These are phyloP conservation scores for Catocala fraxini DNA, from an alignment of 2,888 invertebrate genomes.

Conservation along the genomic window DNA sequence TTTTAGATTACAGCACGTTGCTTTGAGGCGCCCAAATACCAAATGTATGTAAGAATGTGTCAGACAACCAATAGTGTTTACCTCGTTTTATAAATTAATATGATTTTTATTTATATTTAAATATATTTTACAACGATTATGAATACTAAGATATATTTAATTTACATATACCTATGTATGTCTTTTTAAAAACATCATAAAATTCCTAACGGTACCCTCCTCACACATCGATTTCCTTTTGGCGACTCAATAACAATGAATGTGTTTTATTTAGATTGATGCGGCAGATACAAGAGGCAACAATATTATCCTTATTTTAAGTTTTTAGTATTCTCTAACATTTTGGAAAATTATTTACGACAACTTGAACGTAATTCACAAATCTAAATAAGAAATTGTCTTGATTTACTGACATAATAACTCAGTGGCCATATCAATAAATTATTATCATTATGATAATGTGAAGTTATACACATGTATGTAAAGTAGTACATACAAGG, in stretches of 20 bases:
- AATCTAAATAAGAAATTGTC: not conserved
- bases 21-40: too few species aligned
- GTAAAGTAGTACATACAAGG: constrained; percentile 9
- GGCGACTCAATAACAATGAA: constrained; percentile 14
- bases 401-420: not conserved
- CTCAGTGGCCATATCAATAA: not conserved
- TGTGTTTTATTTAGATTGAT: constrained; percentile 1
- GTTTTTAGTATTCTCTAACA: too few species aligned
- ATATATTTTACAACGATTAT: constrained; percentile 16
- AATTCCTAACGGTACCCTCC: constrained; percentile 41
- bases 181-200: constrained; percentile 27
- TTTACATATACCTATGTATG: constrained; percentile 41
- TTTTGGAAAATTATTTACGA: too few species aligned
- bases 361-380: not conserved
- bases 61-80: not conserved
- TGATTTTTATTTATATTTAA: constrained; percentile 7
- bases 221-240: constrained; percentile 12
- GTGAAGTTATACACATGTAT: not conserved
- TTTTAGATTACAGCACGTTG: too few species aligned
- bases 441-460: constrained; percentile 6
- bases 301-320: too few species aligned
- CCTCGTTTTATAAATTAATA: not conserved
- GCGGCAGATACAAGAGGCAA: too few species aligned
- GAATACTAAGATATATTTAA: constrained; percentile 25
- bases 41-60: too few species aligned